Conservation (phyloP, 2,113 vertebrate genomes). For the Pteronura brasiliensis region DNA sequence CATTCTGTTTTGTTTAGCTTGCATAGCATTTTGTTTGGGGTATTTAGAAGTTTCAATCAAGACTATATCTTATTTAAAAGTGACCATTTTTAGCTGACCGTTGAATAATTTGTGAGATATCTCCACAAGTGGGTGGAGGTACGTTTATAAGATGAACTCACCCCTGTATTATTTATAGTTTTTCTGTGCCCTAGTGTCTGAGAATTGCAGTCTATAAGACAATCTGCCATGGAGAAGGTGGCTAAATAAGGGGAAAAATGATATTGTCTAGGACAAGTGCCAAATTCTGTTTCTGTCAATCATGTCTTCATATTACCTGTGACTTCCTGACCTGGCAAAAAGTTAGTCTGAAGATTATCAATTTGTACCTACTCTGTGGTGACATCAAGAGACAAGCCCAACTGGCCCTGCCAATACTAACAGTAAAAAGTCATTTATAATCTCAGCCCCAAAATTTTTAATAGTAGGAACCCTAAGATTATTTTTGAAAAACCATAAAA, state of each 20-base stretch:
- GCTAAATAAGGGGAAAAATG: slow-evolving; percentile 49
- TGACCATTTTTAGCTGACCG: not conserved
- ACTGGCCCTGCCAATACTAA: not conserved
- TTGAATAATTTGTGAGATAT: not conserved
- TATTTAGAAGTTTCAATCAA: not conserved
- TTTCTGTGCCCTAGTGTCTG: not conserved
- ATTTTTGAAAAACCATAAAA: slow-evolving; percentile 27
- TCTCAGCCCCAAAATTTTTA: not conserved
- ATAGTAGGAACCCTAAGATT: not conserved
- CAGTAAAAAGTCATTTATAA: not conserved
- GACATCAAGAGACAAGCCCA: not conserved
- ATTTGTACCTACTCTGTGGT: slow-evolving; percentile 14
- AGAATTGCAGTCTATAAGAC: not conserved
- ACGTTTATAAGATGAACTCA: slow-evolving; percentile 17
- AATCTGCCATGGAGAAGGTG: not conserved
- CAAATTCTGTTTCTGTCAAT: slow-evolving; percentile 67
- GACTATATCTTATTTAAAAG: not conserved
- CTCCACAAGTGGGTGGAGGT: not conserved
- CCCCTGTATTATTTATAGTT: not conserved
- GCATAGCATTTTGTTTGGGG: not conserved
- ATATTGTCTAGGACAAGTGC: slow-evolving; percentile 33
- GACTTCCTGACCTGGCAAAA: slow-evolving; percentile 62
- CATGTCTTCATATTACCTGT: slow-evolving; percentile 55
- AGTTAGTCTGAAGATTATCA: slow-evolving; percentile 47
- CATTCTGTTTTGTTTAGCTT: not conserved